Base-by-base conservation (phyloP, 2,797 vertebrate species). In the Anisognathus igniventris region DNA sequence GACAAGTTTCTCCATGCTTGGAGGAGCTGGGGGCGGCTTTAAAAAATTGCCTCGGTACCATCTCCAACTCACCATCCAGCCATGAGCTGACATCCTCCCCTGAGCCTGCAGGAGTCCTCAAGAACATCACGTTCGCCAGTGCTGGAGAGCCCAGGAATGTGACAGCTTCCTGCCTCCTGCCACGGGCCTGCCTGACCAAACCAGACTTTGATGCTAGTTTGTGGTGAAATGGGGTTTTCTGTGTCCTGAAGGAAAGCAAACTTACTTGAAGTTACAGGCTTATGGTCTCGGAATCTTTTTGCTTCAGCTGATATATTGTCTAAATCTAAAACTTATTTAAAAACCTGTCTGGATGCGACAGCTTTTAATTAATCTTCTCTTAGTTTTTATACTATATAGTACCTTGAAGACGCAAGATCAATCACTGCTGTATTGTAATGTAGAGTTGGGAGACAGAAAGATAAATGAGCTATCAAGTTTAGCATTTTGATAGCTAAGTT, bases 261-360 rank as follows among this genome's bases (percentile, higher is more conserved):
- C 89, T 93, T 94, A 95, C 95, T 97, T 95, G 95, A 90, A 94
- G 90, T 97, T 96, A 95, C 94, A 96, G 95, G 93, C 94, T 97
- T 93, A 94, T 31, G 48, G 92, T 96, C 94, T 95, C 19, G 1
- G 93, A 96, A 96, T 97, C 90, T 98, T 97, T 98, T 97, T 98
- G 97, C 97, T 98, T 98, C 96, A 97, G 97, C 97, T 98, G 98
- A 98, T 98, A 97, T 97, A 98, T 98, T 98, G 97, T 98, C 97
- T 98, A 98, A 98, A 98, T 98, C 98, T 98, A 98, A 98, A 98
- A 98, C 98, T 98, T 98, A 98, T 98, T 98, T 98, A 97, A 98
- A 98, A 98, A 97, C 97, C 98, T 98, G 98, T 98, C 98, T 97
- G 93, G 92, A 95, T 96, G 96, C 95, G 95, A 98, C 65, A 88